Evolutionary conservation across 2,113 vertebrate genomes (phyloP).

Genomic region (Jacana jacana): DNA sequence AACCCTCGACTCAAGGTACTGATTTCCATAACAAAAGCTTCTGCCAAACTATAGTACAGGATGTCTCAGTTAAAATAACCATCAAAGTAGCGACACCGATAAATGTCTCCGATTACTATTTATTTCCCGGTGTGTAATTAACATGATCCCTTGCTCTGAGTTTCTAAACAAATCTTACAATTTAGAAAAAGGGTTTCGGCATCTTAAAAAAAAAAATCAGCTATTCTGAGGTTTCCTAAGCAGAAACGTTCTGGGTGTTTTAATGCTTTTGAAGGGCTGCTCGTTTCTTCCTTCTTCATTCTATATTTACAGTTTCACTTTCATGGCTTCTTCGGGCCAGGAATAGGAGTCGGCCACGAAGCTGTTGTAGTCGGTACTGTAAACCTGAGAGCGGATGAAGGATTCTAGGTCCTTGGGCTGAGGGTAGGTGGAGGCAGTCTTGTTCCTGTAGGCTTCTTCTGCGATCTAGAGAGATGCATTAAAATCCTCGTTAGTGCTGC

Average conservation of each 20-base stretch:
- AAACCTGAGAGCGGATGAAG: slow-evolving; percentile 83
- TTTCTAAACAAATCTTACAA: slow-evolving; percentile 32
- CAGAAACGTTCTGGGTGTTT: not conserved
- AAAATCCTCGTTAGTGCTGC: not conserved
- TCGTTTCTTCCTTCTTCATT: not conserved
- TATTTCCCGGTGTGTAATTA: slow-evolving; percentile 31
- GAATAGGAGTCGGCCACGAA: slow-evolving; percentile 85
- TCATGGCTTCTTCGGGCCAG: slow-evolving; percentile 88
- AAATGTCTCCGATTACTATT: slow-evolving; percentile 9
- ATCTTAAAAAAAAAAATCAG: slow-evolving; percentile 58
- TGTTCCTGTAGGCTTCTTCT: slow-evolving; percentile 86
- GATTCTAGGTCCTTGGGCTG: slow-evolving; percentile 88
- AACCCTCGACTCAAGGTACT: not conserved
- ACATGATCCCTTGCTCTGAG: not conserved
- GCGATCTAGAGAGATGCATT: slow-evolving; percentile 77
- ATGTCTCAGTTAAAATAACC: not conserved
- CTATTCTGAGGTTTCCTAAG: slow-evolving; percentile 15
- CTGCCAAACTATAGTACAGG: not conserved
- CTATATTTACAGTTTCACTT: slow-evolving; percentile 81
- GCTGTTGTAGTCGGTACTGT: slow-evolving; percentile 85
- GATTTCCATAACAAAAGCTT: not conserved
- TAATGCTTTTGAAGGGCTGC: not conserved
- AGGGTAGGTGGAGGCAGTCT: slow-evolving; percentile 83
- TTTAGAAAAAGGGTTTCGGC: slow-evolving; percentile 58
- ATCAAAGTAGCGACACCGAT: not conserved